Percentiles rank a stretch among this genome's conserved stretches.
phyloP scores from a whole-genome alignment of 2,113 vertebrate species.

The Mesembrinibis cayennensis region DNA sequence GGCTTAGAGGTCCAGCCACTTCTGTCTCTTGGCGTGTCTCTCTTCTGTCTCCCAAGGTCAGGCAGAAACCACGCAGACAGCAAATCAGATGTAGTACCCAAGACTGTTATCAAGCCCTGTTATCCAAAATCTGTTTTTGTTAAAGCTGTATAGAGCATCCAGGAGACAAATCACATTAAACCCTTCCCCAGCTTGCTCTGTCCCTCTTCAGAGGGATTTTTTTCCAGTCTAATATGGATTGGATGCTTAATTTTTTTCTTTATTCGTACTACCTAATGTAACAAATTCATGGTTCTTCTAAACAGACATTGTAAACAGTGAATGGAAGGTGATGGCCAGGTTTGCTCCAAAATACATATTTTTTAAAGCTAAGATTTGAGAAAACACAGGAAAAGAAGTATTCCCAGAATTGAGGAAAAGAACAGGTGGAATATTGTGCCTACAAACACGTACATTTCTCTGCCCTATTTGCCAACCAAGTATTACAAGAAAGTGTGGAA shows the following conservation, averaged over 20 bases:
- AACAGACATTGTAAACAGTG: background rate
- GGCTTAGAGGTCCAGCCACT: background rate
- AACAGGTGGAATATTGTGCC: background rate
- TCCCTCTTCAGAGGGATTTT: background rate
- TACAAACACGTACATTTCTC: background rate
- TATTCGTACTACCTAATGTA: background rate
- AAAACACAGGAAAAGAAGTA: background rate
- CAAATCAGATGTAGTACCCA: background rate
- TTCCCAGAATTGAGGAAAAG: background rate
- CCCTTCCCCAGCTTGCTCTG: background rate
- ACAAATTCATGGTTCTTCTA: background rate
- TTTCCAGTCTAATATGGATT: background rate
- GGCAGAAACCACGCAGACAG: background rate
- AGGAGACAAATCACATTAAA: background rate
- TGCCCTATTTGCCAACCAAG: background rate
- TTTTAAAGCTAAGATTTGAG: background rate
- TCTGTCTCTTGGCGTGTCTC: background rate
- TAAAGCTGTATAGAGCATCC: background rate
- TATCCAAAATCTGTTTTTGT: background rate
- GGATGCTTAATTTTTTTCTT: background rate
- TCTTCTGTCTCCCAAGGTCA: background rate
- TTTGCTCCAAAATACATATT: background rate
- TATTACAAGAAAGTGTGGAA: background rate
- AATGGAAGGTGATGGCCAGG: background rate
- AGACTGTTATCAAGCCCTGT: background rate